Conservation (phyloP, 2,113 vertebrate species). For the Nematolebias whitei region DNA sequence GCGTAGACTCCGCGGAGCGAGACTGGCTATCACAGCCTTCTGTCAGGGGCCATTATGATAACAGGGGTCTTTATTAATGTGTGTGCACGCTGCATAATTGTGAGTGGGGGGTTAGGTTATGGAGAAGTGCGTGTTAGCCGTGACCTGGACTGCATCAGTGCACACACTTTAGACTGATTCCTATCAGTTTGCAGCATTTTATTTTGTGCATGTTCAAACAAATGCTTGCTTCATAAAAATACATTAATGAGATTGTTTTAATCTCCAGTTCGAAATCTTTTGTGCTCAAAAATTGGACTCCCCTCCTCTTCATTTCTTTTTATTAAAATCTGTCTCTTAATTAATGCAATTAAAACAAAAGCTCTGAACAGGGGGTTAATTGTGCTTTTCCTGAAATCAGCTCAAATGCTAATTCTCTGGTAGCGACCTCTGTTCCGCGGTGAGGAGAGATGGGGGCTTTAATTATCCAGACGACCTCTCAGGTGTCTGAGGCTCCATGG, state of each 20-base stretch:
- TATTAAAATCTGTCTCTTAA: slow-evolving; percentile 50
- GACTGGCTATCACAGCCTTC: slow-evolving; percentile 22
- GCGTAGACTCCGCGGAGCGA: neutral
- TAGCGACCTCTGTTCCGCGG: slow-evolving; percentile 20
- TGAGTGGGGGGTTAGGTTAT: slow-evolving; percentile 16
- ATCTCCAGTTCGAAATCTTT: neutral
- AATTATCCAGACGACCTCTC: slow-evolving; percentile 54
- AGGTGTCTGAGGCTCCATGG: neutral
- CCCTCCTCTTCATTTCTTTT: slow-evolving; percentile 21
- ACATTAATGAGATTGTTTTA: neutral
- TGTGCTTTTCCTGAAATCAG: slow-evolving; percentile 50
- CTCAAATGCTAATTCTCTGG: slow-evolving; percentile 32
- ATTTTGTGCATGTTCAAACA: too few species aligned
- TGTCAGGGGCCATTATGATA: slow-evolving; percentile 27
- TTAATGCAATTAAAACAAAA: slow-evolving; percentile 38
- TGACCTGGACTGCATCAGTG: slow-evolving; percentile 7
- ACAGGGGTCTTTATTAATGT: slow-evolving; percentile 21
- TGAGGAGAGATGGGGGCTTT: slow-evolving; percentile 38
- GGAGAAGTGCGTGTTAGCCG: slow-evolving; percentile 3
- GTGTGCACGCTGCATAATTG: slow-evolving; percentile 10
- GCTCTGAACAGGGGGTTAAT: slow-evolving; percentile 44
- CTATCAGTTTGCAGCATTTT: neutral
- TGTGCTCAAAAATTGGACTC: neutral
- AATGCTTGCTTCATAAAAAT: neutral
- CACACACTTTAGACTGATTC: slow-evolving; percentile 4